These are phyloP conservation scores for Brachionichthys hirsutus DNA, from an alignment of 2,113 vertebrate genomes.

Conservation along the genomic window DNA sequence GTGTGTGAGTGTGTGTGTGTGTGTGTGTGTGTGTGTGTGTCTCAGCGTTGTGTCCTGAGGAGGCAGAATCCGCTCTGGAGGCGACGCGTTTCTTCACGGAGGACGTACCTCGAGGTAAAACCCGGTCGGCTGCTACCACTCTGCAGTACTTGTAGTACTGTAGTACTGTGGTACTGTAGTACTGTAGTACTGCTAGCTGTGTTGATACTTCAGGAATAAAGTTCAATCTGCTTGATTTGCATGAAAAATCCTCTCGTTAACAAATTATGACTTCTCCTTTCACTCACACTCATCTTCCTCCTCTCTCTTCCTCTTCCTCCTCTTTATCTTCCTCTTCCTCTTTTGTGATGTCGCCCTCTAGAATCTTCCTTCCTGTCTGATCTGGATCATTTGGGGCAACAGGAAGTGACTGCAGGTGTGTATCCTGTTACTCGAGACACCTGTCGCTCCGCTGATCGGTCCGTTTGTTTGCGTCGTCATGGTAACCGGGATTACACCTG, in stretches of 20 bases:
- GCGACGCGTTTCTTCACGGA: constrained; percentile 90
- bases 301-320: background rate
- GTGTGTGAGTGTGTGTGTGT: no score
- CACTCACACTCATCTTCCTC: background rate
- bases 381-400: constrained; percentile 86
- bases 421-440: constrained; percentile 39
- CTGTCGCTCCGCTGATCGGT: no score
- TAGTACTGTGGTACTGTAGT: no score
- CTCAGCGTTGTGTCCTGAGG: constrained; percentile 88
- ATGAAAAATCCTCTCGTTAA: constrained; percentile 29
- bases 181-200: no score
- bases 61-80: constrained; percentile 93
- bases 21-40: constrained; percentile 10
- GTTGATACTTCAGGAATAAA: no score
- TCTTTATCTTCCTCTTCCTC: constrained; percentile 11
- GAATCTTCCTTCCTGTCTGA: constrained; percentile 89
- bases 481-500: no score
- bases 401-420: constrained; percentile 92
- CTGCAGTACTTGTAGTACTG: no score
- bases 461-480: no score
- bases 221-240: constrained; percentile 9
- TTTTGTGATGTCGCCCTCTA: constrained; percentile 66
- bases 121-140: no score
- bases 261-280: constrained; percentile 13
- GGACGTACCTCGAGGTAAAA: constrained; percentile 81